Conservation (phyloP, 2,888 invertebrate genomes). For the Heteropelma amictum region DNA sequence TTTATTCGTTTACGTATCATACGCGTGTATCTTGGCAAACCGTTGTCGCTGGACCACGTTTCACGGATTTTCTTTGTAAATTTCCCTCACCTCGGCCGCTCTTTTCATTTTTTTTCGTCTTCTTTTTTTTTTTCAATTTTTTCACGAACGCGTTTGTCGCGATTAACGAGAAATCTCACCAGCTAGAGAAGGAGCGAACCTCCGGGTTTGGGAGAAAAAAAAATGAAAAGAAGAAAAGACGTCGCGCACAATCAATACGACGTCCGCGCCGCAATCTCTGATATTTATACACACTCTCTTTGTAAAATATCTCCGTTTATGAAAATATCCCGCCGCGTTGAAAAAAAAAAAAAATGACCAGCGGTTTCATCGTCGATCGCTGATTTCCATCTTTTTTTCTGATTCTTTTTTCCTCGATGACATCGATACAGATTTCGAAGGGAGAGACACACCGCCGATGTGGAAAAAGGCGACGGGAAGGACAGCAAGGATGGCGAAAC, state of each 20-base stretch:
- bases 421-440: slow-evolving; percentile 72
- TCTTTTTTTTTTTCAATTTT: not conserved
- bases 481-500: slow-evolving; percentile 76
- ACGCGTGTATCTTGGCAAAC: not conserved
- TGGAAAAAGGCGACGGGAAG: slow-evolving; percentile 82
- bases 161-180: slow-evolving; percentile 36
- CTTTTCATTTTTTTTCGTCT: not conserved
- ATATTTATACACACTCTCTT: not conserved
- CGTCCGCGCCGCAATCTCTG: slow-evolving; percentile 3
- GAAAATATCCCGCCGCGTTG: slow-evolving; percentile 15
- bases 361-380: not conserved
- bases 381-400: slow-evolving; percentile 34
- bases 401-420: slow-evolving; percentile 6
- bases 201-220: not conserved
- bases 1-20: too few species aligned
- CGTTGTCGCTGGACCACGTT: slow-evolving; percentile 23
- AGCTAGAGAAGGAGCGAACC: not conserved
- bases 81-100: slow-evolving; percentile 5
- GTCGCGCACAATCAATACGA: not conserved
- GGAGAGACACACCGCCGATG: slow-evolving; percentile 79
- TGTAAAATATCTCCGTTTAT: slow-evolving; percentile 10
- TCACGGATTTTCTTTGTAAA: slow-evolving; percentile 17
- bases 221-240: slow-evolving; percentile 7
- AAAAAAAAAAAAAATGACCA: not conserved
- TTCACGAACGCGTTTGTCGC: not conserved